These are phyloP conservation scores for Cryptus viduatorius DNA, from an alignment of 2,888 invertebrate species.

Conservation along the genomic window DNA sequence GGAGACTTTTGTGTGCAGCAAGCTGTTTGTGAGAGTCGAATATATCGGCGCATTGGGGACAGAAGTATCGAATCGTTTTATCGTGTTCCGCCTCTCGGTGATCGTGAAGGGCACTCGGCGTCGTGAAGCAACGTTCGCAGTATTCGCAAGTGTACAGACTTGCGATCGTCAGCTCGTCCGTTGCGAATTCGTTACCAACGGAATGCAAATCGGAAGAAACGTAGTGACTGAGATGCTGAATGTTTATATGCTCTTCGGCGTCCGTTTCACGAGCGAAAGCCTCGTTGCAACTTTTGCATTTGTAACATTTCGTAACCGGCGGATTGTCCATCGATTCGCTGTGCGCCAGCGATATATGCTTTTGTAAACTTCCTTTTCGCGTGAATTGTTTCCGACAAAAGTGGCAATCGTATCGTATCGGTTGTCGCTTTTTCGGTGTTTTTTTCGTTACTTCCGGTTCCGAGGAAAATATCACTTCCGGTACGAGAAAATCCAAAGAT, in stretches of 20 bases:
- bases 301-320: slow-evolving; percentile 68
- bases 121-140: slow-evolving; percentile 74
- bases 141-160: slow-evolving; percentile 75
- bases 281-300: slow-evolving; percentile 74
- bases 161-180: slow-evolving; percentile 71
- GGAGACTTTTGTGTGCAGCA: slow-evolving; percentile 52
- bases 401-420: slow-evolving; percentile 72
- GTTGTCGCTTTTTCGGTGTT: slow-evolving; percentile 63
- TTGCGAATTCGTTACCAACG: slow-evolving; percentile 68
- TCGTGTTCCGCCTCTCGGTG: slow-evolving; percentile 71
- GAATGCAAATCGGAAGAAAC: slow-evolving; percentile 28
- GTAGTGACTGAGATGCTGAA: slow-evolving; percentile 44
- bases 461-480: background rate
- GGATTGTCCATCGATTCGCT: slow-evolving; percentile 64
- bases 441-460: background rate
- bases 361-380: slow-evolving; percentile 76
- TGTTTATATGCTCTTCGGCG: slow-evolving; percentile 69
- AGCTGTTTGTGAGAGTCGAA: slow-evolving; percentile 66
- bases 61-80: slow-evolving; percentile 64
- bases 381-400: slow-evolving; percentile 76
- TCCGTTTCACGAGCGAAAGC: slow-evolving; percentile 72
- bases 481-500: background rate
- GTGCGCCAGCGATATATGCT: slow-evolving; percentile 74
- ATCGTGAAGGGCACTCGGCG: slow-evolving; percentile 70
- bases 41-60: slow-evolving; percentile 65